Percentiles rank a stretch among this genome's conserved stretches.
phyloP scores from a whole-genome alignment of 2,888 invertebrate genomes.

The Cataglyphis cursor region DNA sequence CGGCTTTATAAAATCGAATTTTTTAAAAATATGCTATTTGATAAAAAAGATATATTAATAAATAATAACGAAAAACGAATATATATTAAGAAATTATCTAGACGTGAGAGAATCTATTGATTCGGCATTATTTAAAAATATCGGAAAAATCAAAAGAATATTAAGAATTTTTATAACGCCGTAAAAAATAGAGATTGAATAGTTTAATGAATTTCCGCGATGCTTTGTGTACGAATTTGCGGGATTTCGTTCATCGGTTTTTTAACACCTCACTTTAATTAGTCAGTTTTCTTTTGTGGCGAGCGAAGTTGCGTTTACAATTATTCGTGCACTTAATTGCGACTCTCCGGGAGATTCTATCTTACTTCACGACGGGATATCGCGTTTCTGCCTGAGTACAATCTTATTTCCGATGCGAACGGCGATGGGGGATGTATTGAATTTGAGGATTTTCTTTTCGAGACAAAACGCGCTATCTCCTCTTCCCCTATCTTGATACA shows the following conservation, averaged over 20 bases:
- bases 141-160: background rate
- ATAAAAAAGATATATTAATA: background rate
- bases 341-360: slow-evolving; percentile 39
- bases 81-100: background rate
- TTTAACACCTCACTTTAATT: slow-evolving; percentile 65
- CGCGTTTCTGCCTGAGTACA: slow-evolving; percentile 44
- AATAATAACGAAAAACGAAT: background rate
- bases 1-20: background rate
- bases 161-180: background rate
- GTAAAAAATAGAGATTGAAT: slow-evolving; percentile 31
- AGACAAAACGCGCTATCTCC: slow-evolving; percentile 55
- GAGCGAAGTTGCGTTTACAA: slow-evolving; percentile 61
- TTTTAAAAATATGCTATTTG: background rate
- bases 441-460: slow-evolving; percentile 54
- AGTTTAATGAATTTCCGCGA: slow-evolving; percentile 27
- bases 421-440: slow-evolving; percentile 50
- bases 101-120: background rate
- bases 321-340: slow-evolving; percentile 73
- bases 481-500: slow-evolving; percentile 21
- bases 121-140: background rate
- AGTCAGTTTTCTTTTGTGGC: slow-evolving; percentile 63
- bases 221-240: slow-evolving; percentile 26
- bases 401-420: slow-evolving; percentile 46
- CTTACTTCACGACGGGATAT: slow-evolving; percentile 36
- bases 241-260: slow-evolving; percentile 46